Evolutionary conservation across 2,113 vertebrate species (phyloP).

Genomic region (Struthio camelus): DNA sequence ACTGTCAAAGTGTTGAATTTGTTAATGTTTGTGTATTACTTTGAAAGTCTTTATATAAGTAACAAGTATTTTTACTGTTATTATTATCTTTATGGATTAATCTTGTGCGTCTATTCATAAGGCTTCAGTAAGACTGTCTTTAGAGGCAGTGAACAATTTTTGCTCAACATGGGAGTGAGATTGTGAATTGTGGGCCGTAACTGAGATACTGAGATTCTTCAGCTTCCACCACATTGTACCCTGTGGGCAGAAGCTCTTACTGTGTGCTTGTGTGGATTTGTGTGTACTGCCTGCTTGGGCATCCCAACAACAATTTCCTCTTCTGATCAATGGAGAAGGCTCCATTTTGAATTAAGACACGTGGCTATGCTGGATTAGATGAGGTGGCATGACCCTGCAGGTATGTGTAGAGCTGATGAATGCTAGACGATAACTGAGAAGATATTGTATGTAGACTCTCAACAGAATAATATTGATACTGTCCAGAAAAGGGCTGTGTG

Average conservation of each 20-base stretch:
- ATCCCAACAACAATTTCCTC: neutral
- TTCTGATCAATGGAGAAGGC: neutral
- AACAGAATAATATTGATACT: neutral
- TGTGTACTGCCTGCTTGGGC: neutral
- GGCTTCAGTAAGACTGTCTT: neutral
- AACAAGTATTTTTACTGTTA: neutral
- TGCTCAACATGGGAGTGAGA: too few relatives aligned
- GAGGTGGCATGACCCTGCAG: rapidly evolving
- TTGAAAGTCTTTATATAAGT: neutral
- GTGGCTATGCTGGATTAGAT: neutral
- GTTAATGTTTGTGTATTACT: rapidly evolving
- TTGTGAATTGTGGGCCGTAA: too few relatives aligned
- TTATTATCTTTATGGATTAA: neutral
- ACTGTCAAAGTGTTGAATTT: neutral
- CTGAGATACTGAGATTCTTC: neutral
- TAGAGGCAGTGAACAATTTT: neutral
- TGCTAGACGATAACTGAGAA: rapidly evolving
- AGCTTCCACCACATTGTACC: neutral
- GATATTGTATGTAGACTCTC: neutral
- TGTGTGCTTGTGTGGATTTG: neutral
- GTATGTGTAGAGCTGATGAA: too few relatives aligned
- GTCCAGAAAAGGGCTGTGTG: neutral
- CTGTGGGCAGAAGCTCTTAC: neutral
- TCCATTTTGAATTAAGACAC: neutral
- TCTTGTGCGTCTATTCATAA: neutral